Evolutionary conservation across 2,888 invertebrate genomes (phyloP).

Genomic region (Drosophila anceps): DNA sequence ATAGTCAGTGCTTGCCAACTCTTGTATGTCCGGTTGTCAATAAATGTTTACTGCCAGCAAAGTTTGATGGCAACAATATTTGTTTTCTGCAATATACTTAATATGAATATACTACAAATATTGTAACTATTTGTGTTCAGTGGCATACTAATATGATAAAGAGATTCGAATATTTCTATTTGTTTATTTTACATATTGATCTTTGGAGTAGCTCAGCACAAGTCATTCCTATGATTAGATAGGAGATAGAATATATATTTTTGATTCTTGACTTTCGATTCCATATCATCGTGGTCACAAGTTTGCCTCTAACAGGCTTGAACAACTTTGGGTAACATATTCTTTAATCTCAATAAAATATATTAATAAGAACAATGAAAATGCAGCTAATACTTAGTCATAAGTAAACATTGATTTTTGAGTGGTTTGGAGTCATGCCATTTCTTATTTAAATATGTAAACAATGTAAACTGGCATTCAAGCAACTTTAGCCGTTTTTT

Average conservation of each 20-base stretch:
- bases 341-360: no score
- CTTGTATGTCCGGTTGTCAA: constrained; percentile 33
- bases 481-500: no score
- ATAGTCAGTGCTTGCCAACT: constrained; percentile 39
- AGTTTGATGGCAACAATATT: neutral
- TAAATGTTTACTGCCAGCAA: neutral
- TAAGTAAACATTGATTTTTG: no score
- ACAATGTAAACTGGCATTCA: no score
- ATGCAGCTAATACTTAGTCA: neutral
- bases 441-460: neutral
- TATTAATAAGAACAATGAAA: neutral
- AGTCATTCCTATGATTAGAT: no score
- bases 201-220: no score
- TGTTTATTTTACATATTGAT: neutral
- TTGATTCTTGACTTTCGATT: no score
- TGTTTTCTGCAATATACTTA: neutral
- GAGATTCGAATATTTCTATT: neutral
- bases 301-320: no score
- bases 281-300: no score
- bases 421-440: no score
- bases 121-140: neutral
- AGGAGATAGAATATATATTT: no score
- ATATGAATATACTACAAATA: neutral
- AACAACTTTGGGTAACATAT: no score
- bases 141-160: neutral